These are phyloP conservation scores for Parazoanthus swiftii DNA, from an alignment of 92 coral and sea anemone species.

Conservation along the genomic window DNA sequence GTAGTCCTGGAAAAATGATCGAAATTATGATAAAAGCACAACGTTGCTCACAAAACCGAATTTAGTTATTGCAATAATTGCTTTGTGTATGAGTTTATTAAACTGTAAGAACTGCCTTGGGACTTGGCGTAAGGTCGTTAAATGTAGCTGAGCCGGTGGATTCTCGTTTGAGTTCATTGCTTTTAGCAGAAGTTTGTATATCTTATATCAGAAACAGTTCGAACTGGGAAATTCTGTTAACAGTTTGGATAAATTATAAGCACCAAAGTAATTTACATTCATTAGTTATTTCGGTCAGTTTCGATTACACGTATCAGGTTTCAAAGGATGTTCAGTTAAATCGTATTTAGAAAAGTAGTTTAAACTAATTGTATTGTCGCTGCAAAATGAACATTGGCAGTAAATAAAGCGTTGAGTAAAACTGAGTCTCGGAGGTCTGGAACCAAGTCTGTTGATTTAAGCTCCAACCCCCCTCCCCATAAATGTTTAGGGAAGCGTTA, in stretches of 20 bases:
- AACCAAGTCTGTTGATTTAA: too few relatives aligned
- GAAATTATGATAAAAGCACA: not conserved
- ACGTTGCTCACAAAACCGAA: not conserved
- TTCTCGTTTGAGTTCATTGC: too few relatives aligned
- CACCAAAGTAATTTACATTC: not conserved
- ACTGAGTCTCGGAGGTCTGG: not conserved
- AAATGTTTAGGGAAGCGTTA: too few relatives aligned
- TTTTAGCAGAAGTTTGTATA: too few relatives aligned
- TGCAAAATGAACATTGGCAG: slow-evolving; percentile 20
- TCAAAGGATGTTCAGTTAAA: slow-evolving; percentile 12
- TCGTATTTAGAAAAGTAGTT: slow-evolving; percentile 1
- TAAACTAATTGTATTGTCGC: slow-evolving; percentile 16
- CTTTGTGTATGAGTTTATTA: too few relatives aligned
- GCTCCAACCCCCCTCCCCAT: too few relatives aligned
- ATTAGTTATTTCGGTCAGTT: not conserved
- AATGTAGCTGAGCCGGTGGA: not conserved
- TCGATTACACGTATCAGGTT: not conserved
- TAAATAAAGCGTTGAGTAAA: slow-evolving; percentile 35
- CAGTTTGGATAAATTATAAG: not conserved
- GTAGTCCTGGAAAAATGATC: too few relatives aligned
- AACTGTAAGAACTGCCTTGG: not conserved
- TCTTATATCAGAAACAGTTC: not conserved
- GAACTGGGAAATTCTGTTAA: not conserved
- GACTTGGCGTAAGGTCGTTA: not conserved
- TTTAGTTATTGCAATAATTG: not conserved